Conservation (phyloP, 2,797 vertebrate genomes). For the Rhabdophis nuchalis region DNA sequence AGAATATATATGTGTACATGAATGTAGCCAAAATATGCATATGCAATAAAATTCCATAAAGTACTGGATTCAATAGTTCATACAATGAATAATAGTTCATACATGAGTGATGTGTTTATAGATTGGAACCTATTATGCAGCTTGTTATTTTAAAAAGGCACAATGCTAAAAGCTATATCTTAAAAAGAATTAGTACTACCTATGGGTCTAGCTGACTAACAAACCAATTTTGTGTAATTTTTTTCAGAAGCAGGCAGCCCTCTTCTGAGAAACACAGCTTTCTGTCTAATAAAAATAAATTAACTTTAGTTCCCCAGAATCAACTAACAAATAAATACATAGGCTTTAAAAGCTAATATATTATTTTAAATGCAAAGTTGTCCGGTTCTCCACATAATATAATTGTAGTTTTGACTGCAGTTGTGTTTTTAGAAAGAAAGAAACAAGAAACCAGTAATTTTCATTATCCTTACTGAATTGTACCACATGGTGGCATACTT, state of each 20-base stretch:
- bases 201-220: not conserved
- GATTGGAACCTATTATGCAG: not conserved
- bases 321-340: not conserved
- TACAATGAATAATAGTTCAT: not conserved
- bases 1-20: not conserved
- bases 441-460: not conserved
- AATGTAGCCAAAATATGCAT: not conserved
- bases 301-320: not conserved
- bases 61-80: not conserved
- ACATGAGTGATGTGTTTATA: not conserved
- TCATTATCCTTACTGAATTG: not conserved
- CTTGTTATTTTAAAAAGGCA: not conserved
- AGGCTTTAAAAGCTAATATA: not conserved
- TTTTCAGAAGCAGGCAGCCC: not conserved
- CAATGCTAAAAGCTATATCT: not conserved
- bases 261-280: not conserved
- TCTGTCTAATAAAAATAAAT: not conserved
- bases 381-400: not conserved
- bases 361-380: not conserved
- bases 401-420: not conserved
- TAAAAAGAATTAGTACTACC: not conserved
- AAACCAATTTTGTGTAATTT: not conserved
- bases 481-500: conserved; percentile 54
- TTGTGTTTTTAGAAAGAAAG: not conserved
- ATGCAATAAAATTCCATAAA: not conserved